Conservation (phyloP, 2,113 vertebrate species). For the Seriola dumerili region DNA sequence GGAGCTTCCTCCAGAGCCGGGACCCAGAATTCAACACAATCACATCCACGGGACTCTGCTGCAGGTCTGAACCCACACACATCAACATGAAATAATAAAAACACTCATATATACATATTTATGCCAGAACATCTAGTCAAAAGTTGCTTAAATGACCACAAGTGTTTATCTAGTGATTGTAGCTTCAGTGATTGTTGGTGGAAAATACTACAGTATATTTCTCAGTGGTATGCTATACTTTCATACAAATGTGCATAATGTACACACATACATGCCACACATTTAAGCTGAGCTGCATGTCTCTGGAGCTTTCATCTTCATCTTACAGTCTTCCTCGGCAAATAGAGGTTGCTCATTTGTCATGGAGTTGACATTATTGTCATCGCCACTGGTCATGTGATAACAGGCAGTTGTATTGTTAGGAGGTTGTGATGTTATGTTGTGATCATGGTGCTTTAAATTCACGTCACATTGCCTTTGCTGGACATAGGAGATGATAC, state of each 20-base stretch:
- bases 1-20: slow-evolving; percentile 84
- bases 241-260: neutral
- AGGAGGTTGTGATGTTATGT: neutral
- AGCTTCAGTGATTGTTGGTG: neutral
- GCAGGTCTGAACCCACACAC: slow-evolving; percentile 84
- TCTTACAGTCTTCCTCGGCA: neutral
- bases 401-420: neutral
- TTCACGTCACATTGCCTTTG: neutral
- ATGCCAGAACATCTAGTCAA: neutral
- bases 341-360: neutral
- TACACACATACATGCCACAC: neutral
- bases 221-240: neutral
- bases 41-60: slow-evolving; percentile 91
- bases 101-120: slow-evolving; percentile 19
- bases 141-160: neutral
- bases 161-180: slow-evolving; percentile 18
- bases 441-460: too few relatives aligned
- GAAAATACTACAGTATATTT: neutral
- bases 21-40: slow-evolving; percentile 87
- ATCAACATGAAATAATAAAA: neutral
- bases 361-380: neutral
- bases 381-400: neutral
- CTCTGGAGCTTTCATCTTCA: too few relatives aligned
- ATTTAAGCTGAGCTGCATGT: neutral
- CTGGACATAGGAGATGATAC: neutral